Evolutionary conservation across 92 coral and sea anemone species (phyloP).

Genomic region (Porites rus): DNA sequence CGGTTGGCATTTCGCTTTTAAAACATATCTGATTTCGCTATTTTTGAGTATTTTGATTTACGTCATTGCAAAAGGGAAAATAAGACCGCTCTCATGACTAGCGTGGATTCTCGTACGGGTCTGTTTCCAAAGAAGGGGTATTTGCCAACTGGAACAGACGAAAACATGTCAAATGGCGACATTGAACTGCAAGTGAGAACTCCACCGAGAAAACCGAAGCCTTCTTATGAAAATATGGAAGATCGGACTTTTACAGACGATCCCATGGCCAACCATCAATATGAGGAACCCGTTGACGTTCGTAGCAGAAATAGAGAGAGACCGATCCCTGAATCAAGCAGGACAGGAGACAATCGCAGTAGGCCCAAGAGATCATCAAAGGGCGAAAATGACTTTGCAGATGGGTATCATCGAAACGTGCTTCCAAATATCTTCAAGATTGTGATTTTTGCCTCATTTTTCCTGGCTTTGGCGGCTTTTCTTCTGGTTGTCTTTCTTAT

Average conservation of each 20-base stretch:
- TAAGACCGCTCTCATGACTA: constrained; percentile 40
- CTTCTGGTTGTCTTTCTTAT: constrained; percentile 38
- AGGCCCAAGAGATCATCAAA: constrained; percentile 50
- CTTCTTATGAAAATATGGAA: constrained; percentile 75
- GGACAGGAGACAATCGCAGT: constrained; percentile 8
- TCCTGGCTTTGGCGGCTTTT: constrained; percentile 52
- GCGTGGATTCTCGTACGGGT: constrained; percentile 62
- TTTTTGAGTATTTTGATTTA: not conserved
- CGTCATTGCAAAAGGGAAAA: not conserved
- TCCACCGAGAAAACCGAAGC: constrained; percentile 43
- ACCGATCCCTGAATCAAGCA: not conserved
- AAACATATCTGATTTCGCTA: not conserved
- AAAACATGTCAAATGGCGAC: constrained; percentile 24
- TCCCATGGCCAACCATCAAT: constrained; percentile 58
- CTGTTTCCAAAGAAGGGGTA: constrained; percentile 47
- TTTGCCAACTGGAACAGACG: not conserved
- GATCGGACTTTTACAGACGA: constrained; percentile 47
- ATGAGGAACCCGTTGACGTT: constrained; percentile 67
- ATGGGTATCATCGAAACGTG: not conserved
- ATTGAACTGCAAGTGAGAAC: constrained; percentile 17
- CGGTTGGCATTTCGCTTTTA: not conserved
- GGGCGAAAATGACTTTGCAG: constrained; percentile 55
- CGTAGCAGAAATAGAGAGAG: constrained; percentile 30
- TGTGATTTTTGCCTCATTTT: constrained; percentile 8
- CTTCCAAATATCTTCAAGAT: constrained; percentile 38